Base-by-base conservation (phyloP, 2,888 invertebrate species). In the Harpalus rubripes region DNA sequence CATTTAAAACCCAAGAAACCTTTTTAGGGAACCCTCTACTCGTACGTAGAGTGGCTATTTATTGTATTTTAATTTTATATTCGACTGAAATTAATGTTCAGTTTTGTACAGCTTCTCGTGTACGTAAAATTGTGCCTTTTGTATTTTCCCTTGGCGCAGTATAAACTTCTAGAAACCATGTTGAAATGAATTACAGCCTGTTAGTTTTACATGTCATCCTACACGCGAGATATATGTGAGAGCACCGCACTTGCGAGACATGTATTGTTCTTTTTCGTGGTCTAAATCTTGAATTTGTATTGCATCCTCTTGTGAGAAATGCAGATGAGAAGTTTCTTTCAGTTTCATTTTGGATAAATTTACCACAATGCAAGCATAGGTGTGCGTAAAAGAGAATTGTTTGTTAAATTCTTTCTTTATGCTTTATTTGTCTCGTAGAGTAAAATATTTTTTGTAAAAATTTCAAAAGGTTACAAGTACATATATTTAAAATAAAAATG, bases 161-260 rank as follows among this genome's bases (percentile, higher is more conserved):
- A 26, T 26, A 63, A 63, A 63, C 63, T 63, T 63, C 10, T 26
- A 18, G 44, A 74, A 74, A 74, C 72, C 41, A 74, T 41, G 72
- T 74, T 74, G 18, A 74, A 74, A 74, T 74, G 72, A 74, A 74
- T 74, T 74, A 74, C 44, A 74, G 7, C 72, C 16, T 74, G 72
- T 74, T 74, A 74, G 72, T 74, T 74, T 74, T 74, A 44, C 44
- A 74, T 74, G 72, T 74, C 44, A 74, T 74, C 72, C 44, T 52
- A 52, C 10, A 52, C 44, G 6, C 22, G 52, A 74, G 44, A 44
- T 74, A 74, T 41, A 74, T 18, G 18, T 18, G 72, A 44, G 72
- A 39, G 59, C 59, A 52, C 44, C 10, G 10, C 44, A 52, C 44
- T 52, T 68, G n/a, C n/a, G 12, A 32, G 68, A 68, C 26, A 12